These are phyloP conservation scores for Prietella phreatophila DNA, from an alignment of 2,113 vertebrate species.

Conservation along the genomic window DNA sequence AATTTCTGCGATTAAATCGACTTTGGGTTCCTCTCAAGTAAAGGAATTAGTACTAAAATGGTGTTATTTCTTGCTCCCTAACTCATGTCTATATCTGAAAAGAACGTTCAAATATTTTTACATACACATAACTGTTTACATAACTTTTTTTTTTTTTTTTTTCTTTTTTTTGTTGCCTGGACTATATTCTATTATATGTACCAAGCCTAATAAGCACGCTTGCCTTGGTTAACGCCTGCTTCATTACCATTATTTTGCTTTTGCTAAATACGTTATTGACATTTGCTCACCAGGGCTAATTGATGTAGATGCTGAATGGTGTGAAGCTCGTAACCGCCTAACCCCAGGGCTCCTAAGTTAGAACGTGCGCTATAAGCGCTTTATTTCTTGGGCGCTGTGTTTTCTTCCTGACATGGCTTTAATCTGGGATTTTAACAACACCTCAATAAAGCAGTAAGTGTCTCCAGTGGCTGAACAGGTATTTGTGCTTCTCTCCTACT, in stretches of 20 bases:
- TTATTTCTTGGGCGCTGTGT: slow-evolving; percentile 6
- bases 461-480: background rate
- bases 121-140: background rate
- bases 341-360: no score
- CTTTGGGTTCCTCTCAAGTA: background rate
- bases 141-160: no score
- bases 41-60: background rate
- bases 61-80: background rate
- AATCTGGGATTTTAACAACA: slow-evolving; percentile 9
- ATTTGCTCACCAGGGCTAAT: slow-evolving; percentile 43
- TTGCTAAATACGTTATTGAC: slow-evolving; percentile 45
- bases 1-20: no score
- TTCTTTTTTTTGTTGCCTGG: no score
- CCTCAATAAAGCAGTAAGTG: slow-evolving; percentile 14
- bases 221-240: slow-evolving; percentile 5
- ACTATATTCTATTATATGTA: no score
- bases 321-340: background rate
- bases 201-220: slow-evolving; percentile 2
- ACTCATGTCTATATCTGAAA: background rate
- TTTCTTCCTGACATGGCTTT: slow-evolving; percentile 38
- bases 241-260: slow-evolving; percentile 19
- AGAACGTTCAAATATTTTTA: background rate
- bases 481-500: slow-evolving; percentile 13
- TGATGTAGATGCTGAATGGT: slow-evolving; percentile 41
- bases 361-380: slow-evolving; percentile 38